A percentile compares a stretch with the other conserved stretches of the same genome.
Evolutionary conservation across 1,140 invertebrate species (phyloP).

Genomic region (Rhopalosiphum maidis): DNA sequence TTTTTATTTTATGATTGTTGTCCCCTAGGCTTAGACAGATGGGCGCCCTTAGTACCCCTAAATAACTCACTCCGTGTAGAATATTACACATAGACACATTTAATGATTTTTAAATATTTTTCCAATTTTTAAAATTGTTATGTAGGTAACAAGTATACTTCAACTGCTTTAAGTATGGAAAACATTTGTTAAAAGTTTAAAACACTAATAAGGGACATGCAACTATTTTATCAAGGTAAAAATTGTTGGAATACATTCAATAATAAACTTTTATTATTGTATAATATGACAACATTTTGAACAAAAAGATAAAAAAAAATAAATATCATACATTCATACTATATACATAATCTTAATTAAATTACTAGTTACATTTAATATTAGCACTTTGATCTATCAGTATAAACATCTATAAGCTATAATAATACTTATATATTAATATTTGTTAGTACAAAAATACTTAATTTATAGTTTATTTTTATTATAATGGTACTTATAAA

Average conservation of each 20-base stretch:
- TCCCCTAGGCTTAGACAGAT: too few relatives aligned
- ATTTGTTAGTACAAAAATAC: not conserved
- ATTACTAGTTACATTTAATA: slow-evolving; percentile 19
- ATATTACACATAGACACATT: not conserved
- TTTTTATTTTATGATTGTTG: too few relatives aligned
- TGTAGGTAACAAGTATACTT: too few relatives aligned
- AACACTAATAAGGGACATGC: not conserved
- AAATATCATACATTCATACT: not conserved
- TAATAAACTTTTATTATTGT: slow-evolving; percentile 11
- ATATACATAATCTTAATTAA: slow-evolving; percentile 2
- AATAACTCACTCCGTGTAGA: not conserved
- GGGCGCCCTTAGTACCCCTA: too few relatives aligned
- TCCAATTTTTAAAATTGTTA: not conserved
- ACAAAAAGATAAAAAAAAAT: slow-evolving; percentile 12
- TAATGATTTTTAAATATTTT: not conserved
- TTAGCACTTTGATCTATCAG: slow-evolving; percentile 46
- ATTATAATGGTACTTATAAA: not conserved
- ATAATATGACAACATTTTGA: slow-evolving; percentile 23
- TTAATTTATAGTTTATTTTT: not conserved
- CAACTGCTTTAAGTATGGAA: not conserved
- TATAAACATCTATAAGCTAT: not conserved
- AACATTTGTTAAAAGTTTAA: not conserved
- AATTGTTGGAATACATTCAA: not conserved
- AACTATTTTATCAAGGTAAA: not conserved
- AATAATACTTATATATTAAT: not conserved